Evolutionary conservation across 1,140 invertebrate genomes (phyloP), one percentile per base, ranked within the genome.

Genomic region (Adoxophyes honmai): DNA sequence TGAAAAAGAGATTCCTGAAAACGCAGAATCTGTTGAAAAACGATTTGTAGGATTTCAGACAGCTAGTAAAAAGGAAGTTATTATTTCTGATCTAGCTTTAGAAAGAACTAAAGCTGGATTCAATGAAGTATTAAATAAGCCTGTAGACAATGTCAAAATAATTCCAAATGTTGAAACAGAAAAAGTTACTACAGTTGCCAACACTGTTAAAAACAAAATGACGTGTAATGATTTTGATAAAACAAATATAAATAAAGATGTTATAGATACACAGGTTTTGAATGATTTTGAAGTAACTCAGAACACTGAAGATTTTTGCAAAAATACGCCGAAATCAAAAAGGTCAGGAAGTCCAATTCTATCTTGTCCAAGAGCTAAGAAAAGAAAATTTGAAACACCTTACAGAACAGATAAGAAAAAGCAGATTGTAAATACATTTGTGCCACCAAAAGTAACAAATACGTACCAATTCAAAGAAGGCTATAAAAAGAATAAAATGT

Each of bases 331-430:
- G 28, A 66, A 57, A 16, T 54, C 42, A 9, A 85, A 88, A 62
- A 72, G 80, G 63, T 76, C 84, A 11, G 74, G 70, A 0, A 90
- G 88, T 62, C 87, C 87, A n/a, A 89, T 89, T 11, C 53, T 90
- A 1, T 75, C 70, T 9, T 88, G 81, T 63, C 73, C 77, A 0
- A 81, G 62, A 58, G 69, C 73, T 10, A 89, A 86, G 39, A 87
- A 69, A 15, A 85, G 74, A 52, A 70, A 62, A 66, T 89, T 88
- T 56, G 68, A 78, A 64, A 73, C 68, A 1, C 81, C 78, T 11
- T 79, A 71, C n/a, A 57, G 39, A 55, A 68, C 15, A 13, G 36
- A 52, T 59, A 36, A 59, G 1, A 57, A 52, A 62, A 57, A 53
- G 34, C 51, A 52, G 59, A 35, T 11, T 0, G 52, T 51, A 8